Evolutionary conservation across 92 coral and sea anemone genomes (phyloP).

Genomic region (Parazoanthus darwini): DNA sequence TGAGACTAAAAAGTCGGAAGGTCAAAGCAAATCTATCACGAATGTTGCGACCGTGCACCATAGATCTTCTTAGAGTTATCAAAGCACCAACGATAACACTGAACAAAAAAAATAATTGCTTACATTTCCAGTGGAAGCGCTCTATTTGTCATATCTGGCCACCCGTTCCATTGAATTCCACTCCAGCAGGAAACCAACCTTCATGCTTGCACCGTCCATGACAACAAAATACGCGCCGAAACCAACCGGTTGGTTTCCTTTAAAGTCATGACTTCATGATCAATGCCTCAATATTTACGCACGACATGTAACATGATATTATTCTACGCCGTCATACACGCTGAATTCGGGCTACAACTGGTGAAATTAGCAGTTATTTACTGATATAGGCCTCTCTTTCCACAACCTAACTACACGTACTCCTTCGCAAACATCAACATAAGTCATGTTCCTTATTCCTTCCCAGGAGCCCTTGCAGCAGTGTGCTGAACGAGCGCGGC

Average conservation of each 20-base stretch:
- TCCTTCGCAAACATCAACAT: constrained; percentile 46
- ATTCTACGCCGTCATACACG: constrained; percentile 30
- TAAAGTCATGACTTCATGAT: constrained; percentile 35
- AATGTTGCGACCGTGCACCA: neutral
- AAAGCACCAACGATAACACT: neutral
- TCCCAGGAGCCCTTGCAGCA: constrained; percentile 31
- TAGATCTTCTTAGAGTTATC: neutral
- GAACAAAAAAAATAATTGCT: constrained; percentile 39
- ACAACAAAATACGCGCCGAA: constrained; percentile 82
- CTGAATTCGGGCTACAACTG: constrained; percentile 10
- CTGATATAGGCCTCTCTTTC: constrained; percentile 31
- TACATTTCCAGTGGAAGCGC: constrained; percentile 92
- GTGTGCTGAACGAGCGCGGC: constrained; percentile 1
- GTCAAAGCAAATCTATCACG: neutral
- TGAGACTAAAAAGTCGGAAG: neutral
- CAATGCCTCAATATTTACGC: constrained; percentile 12
- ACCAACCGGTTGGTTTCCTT: constrained; percentile 28
- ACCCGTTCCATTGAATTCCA: constrained; percentile 66
- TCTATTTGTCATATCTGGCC: constrained; percentile 86
- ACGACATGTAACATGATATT: constrained; percentile 11
- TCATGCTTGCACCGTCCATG: constrained; percentile 76
- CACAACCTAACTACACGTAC: constrained; percentile 28
- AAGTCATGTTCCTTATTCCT: neutral
- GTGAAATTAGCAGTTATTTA: constrained; percentile 37
- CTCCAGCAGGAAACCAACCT: constrained; percentile 69